These are phyloP conservation scores for Unio delphinus DNA, from an alignment of 2,888 invertebrate genomes.

Conservation along the genomic window DNA sequence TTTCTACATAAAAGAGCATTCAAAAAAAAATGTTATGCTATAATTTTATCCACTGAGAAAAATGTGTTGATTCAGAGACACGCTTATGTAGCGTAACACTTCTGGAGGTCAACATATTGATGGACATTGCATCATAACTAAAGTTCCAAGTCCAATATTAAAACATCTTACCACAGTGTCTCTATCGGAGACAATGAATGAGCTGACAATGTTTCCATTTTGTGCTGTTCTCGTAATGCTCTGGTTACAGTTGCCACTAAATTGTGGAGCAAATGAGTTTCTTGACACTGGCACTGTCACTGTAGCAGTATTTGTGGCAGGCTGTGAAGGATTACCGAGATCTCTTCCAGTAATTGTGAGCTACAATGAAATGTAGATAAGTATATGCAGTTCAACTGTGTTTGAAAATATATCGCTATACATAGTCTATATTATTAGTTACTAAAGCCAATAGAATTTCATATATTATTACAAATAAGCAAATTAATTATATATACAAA, in stretches of 20 bases:
- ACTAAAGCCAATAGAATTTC: no score
- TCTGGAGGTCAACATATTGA: not conserved
- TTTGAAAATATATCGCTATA: not conserved
- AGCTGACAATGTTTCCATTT: conserved; percentile 1
- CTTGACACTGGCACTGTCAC: conserved; percentile 28
- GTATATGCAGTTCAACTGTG: not conserved
- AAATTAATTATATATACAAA: no score
- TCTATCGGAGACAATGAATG: not conserved
- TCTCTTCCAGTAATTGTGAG: conserved; percentile 34
- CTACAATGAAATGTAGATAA: conserved; percentile 10
- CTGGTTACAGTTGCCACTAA: not conserved
- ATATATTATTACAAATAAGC: no score
- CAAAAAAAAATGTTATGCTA: no score
- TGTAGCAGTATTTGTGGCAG: conserved; percentile 22
- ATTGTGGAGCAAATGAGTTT: conserved; percentile 31
- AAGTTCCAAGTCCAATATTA: not conserved
- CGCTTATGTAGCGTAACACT: no score
- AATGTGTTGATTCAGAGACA: no score
- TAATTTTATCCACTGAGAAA: no score
- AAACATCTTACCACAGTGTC: not conserved
- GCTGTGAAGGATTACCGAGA: conserved; percentile 27
- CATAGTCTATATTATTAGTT: no score
- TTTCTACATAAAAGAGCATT: no score
- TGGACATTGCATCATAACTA: not conserved
- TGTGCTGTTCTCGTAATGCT: conserved; percentile 12